Evolutionary conservation across 2,113 vertebrate species (phyloP), one percentile per base, ranked within the genome.

Genomic region (Archocentrus centrarchus): DNA sequence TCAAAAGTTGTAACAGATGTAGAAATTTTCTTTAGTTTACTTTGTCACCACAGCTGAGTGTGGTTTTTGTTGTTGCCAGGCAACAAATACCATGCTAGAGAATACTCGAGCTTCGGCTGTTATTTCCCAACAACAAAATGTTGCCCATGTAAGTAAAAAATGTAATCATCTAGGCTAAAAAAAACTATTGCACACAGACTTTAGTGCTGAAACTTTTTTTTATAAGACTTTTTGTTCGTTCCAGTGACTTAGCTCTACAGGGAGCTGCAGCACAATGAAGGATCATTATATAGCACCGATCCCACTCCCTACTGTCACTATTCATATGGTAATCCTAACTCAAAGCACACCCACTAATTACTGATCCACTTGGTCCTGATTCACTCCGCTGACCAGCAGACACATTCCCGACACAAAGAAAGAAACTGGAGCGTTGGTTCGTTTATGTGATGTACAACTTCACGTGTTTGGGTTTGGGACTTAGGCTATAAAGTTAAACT

Each of bases 281-380:
- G 77, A 39, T 70, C 44, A 37, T n/a, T 10, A 17, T 86, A 83
- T 59, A 62, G 79, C 55, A 15, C 73, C 83, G 91, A 91, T 78
- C 84, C 82, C 59, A 70, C 82, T 91, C 85, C 82, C 81, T 68
- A 79, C 88, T 84, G 84, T 83, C 87, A 86, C 79, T 11, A 90
- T 95, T 93, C 90, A 90, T 75, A 92, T 93, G 93, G 58, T 91
- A 95, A 95, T 95, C 39, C 30, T 14, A 85, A 70, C 50, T 66
- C 77, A 30, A 37, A 75, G 77, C 84, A 84, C 86, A 81, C 78
- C 62, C 78, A 68, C 88, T 81, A 89, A 91, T 92, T 88, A 88
- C 88, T 39, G 44, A 87, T 86, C 64, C 79, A 75, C 32, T 77
- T 63, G 83, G 86, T 66, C 86, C 66, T 8, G 79, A 75, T 91